Conservation (phyloP, 2,888 invertebrate genomes). For the Ophion ellenae region DNA sequence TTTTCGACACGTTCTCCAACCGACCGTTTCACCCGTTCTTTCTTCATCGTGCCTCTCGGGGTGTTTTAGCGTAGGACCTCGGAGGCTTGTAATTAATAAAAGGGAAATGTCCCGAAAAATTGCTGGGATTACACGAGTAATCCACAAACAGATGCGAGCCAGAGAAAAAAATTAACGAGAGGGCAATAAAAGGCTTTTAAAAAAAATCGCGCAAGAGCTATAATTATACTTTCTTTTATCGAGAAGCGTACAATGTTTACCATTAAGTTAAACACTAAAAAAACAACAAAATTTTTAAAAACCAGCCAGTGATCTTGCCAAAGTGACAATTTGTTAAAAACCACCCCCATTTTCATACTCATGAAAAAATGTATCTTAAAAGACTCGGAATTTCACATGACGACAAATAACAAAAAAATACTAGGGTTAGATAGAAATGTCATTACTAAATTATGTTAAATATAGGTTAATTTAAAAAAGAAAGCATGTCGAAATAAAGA, state of each 20-base stretch:
- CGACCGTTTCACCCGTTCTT: not conserved
- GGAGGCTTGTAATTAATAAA: slow-evolving; percentile 78
- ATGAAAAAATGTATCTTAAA: not conserved
- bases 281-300: not conserved
- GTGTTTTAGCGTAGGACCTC: slow-evolving; percentile 25
- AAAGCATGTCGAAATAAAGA: too few species aligned
- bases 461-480: too few species aligned
- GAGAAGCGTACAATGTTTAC: not conserved
- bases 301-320: not conserved
- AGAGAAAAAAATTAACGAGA: not conserved
- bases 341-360: not conserved
- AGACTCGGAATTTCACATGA: not conserved
- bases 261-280: too few species aligned
- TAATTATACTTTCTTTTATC: slow-evolving; percentile 59
- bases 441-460: too few species aligned
- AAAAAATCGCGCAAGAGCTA: slow-evolving; percentile 4
- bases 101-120: slow-evolving; percentile 74
- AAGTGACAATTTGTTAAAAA: not conserved
- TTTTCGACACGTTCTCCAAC: slow-evolving; percentile 16
- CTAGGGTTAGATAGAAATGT: too few species aligned
- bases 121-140: slow-evolving; percentile 3
- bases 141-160: slow-evolving; percentile 22
- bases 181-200: not conserved
- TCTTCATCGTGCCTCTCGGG: not conserved
- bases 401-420: too few species aligned